Conservation (phyloP, 2,113 vertebrate species). For the Pao palembangensis region DNA sequence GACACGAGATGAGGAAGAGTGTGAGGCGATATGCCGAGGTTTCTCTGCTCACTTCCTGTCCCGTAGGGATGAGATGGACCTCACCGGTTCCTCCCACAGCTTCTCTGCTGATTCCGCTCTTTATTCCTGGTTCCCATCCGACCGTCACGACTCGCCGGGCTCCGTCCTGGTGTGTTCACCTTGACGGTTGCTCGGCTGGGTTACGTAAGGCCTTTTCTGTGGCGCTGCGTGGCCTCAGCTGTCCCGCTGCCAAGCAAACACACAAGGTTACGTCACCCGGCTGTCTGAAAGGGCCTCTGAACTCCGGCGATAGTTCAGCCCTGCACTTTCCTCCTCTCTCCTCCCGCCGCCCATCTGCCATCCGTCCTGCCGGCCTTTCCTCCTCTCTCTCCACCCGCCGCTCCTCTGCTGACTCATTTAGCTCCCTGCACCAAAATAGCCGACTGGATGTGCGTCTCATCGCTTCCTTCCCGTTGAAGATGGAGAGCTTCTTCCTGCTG, state of each 20-base stretch:
- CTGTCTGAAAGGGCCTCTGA: constrained; percentile 44
- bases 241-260: constrained; percentile 42
- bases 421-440: too few relatives aligned
- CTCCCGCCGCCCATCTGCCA: constrained; percentile 47
- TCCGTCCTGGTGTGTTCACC: constrained; percentile 18
- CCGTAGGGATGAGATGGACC: background rate
- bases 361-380: constrained; percentile 7
- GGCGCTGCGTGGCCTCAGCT: constrained; percentile 38
- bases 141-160: too few relatives aligned
- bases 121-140: too few relatives aligned
- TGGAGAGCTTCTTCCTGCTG: too few relatives aligned
- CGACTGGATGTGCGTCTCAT: too few relatives aligned
- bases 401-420: constrained; percentile 4
- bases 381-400: constrained; percentile 8
- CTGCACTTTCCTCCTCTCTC: constrained; percentile 26
- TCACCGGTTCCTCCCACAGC: too few relatives aligned
- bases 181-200: constrained; percentile 28
- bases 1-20: too few relatives aligned
- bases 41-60: background rate
- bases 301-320: constrained; percentile 35
- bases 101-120: too few relatives aligned
- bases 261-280: constrained; percentile 48
- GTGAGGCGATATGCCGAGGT: too few relatives aligned
- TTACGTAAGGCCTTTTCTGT: constrained; percentile 60
- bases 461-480: too few relatives aligned